Evolutionary conservation across 2,113 vertebrate species (phyloP), one percentile per base, ranked within the genome.

Genomic region (Clarias batrachus): DNA sequence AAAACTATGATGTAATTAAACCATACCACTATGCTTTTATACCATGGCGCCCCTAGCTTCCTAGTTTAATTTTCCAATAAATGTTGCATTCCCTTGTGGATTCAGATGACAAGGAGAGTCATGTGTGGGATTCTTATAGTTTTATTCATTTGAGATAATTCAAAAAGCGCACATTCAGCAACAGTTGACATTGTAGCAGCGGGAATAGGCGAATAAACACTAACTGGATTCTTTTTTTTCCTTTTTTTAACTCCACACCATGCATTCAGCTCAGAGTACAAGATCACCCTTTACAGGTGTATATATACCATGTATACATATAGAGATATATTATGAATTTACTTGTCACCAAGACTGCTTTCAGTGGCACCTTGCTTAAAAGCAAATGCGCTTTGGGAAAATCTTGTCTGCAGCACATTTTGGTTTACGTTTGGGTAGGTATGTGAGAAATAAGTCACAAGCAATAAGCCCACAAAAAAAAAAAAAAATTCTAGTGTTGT

Each of bases 161-260:
- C 89, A 94, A 94, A 94, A 93, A 95, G 95, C 94, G 93, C 91
- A 94, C 93, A 94, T 95, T 94, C 92, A 94, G 93, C 92, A 93
- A 95, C 93, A 93, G 87, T 93, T 94, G 86, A 94, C 94, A 95
- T 91, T 90, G 89, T 93, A 95, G 94, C 93, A 94, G 94, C 92
- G 87, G 93, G 90, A 94, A 91, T 56, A 93, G 89, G 91, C 57
- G 27, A 92, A 92, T 90, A 79, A 92, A 94, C 91, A 93, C 92
- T 91, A 93, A 92, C 90, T 89, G 87, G 93, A 88, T 88, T 90
- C 54, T 59, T 84, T 83, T 78, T 82, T 21, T 37, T 63, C n/a
- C n/a, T 86, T 65, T 85, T 86, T 88, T 78, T 2, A 83, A 92
- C 79, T 90, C 82, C 91, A 94, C 93, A 94, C 92, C 94, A 94